Evolutionary conservation across 2,888 invertebrate genomes (phyloP), one percentile per base, ranked within the genome.

Genomic region (Hirudinaria manillensis): DNA sequence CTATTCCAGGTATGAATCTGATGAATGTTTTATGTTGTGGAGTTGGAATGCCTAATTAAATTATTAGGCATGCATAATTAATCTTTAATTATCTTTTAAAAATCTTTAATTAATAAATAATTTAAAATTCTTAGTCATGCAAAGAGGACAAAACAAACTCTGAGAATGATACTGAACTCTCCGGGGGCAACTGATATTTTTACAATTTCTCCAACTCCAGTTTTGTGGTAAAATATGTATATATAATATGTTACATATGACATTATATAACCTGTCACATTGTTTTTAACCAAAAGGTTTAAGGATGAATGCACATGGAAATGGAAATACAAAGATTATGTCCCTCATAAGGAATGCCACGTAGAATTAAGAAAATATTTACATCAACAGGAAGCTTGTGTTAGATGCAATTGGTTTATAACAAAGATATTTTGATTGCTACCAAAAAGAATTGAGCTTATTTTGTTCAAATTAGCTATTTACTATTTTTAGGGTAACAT

Each of bases 381-480:
- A 1, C 55, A 72, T 61, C 72, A 72, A n/a, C 34, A 72, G 21
- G 36, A 32, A 55, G 53, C 32, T 24, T 72, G 72, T 72, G 72
- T 72, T 34, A 36, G 72, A 29, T 7, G n/a, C 56, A 34, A 10
- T 56, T 56, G 24, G n/a, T 61, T 27, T 61, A 7, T 61, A 61
- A 10, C 29, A 1, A 61, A 61, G 61, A 61, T 24, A 27, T 61
- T 61, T 61, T 61, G 1, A 4, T 61, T 61, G 61, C n/a, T 61
- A 16, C 21, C 13, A 53, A 53, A 53, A 21, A 61, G 19, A 27
- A 61, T 61, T 27, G 29, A 32, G 7, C 29, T 72, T 29, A 55
- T 72, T 56, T 61, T 34, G 21, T 72, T 16, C 55, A 36, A 29
- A 27, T 56, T 34, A 13, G 16, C 29, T 53, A 56, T 34, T 61